Percentiles rank a stretch among this genome's conserved stretches.
Conservation (phyloP, 2,888 invertebrate species). For the Metalampra italica region DNA sequence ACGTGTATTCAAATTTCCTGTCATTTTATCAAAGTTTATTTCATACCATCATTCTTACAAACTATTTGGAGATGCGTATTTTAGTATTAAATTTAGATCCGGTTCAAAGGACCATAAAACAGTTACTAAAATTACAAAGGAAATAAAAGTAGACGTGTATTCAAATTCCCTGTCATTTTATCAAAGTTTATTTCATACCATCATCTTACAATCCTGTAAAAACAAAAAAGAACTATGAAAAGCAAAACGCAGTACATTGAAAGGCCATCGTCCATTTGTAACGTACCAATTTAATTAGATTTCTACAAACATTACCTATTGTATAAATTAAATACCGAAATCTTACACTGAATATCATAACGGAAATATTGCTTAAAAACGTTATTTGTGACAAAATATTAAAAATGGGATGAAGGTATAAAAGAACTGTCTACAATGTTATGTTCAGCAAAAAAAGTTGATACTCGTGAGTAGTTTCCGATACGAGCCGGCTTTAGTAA, state of each 20-base stretch:
- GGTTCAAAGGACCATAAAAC: no score
- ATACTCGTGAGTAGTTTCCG: slow-evolving; percentile 10
- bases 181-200: slow-evolving; percentile 52
- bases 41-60: slow-evolving; percentile 47
- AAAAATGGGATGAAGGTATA: slow-evolving; percentile 40
- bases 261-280: slow-evolving; percentile 66
- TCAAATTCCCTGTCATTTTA: slow-evolving; percentile 39
- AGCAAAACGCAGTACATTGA: slow-evolving; percentile 38
- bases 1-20: slow-evolving; percentile 34
- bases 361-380: slow-evolving; percentile 29
- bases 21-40: slow-evolving; percentile 45
- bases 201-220: slow-evolving; percentile 39
- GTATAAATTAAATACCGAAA: slow-evolving; percentile 64
- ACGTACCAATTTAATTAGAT: slow-evolving; percentile 75
- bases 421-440: slow-evolving; percentile 40
- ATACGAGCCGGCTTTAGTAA: slow-evolving; percentile 12
- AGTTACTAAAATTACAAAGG: no score
- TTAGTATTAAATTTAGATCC: no score
- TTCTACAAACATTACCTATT: slow-evolving; percentile 73
- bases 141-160: slow-evolving; percentile 10
- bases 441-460: slow-evolving; percentile 39
- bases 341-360: slow-evolving; percentile 56
- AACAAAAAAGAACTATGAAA: slow-evolving; percentile 24
- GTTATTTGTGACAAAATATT: slow-evolving; percentile 38
- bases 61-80: no score